Base-by-base conservation (phyloP, 2,113 vertebrate genomes). In the Pollimyrus isidori region DNA sequence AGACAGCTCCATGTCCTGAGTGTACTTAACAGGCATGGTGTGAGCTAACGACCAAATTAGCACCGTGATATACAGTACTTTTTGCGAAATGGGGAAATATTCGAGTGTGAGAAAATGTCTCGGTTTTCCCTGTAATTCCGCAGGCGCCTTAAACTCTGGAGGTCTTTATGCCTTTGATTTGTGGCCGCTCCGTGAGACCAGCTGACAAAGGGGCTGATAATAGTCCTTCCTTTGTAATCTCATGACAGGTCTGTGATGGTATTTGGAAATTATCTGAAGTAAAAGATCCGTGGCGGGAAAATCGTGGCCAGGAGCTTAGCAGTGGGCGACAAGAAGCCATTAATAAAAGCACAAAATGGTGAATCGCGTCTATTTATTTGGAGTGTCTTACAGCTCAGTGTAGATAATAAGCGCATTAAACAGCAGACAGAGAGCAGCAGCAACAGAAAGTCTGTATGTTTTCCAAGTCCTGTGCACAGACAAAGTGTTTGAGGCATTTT, bases 151-250 rank as follows among this genome's bases (percentile, higher is more conserved):
- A 69, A 69, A 69, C 62, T 69, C 26, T n/a, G 6, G 7, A 30
- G n/a, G 62, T 30, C n/a, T 26, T 69, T 69, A 96, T 95, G 94
- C 95, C 95, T 96, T 97, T 97, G 96, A 95, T 95, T 94, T 94
- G 95, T 95, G 94, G 95, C 96, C 96, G 96, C 94, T 94, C 96
- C 94, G 95, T 95, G 95, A 95, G 96, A 96, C 96, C 95, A 96
- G 95, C 94, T 91, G 92, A 93, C 73, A 39, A 42, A 19, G 95
- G 94, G 93, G 92, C 96, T 91, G 92, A 95, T 95, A 95, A 93
- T 95, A 96, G 96, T 96, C 96, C 96, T 95, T 96, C 95, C 96
- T 97, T 96, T 96, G 95, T 95, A 95, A 96, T 95, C 95, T 96
- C 96, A 95, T 97, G 97, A 96, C 84, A 89, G 91, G 89, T 91